Percentiles rank a stretch among this genome's conserved stretches.
phyloP scores from a whole-genome alignment of 2,888 invertebrate genomes.

The Noctua janthe region DNA sequence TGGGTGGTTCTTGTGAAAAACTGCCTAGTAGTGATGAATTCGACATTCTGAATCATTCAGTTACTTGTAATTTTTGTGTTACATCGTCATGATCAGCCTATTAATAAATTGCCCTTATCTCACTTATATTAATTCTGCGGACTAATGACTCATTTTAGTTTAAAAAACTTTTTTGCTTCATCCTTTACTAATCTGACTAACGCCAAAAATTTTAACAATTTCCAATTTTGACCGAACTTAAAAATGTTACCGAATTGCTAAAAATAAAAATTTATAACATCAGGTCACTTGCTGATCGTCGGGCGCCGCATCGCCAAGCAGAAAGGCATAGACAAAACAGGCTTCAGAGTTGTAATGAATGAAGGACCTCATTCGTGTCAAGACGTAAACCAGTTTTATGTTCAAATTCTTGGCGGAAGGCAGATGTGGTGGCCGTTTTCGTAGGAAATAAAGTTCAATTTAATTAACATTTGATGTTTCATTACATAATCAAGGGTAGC shows the following conservation, averaged over 20 bases:
- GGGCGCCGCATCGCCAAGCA: slow-evolving; percentile 94
- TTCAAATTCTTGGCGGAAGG: slow-evolving; percentile 97
- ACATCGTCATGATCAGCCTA: slow-evolving; percentile 1
- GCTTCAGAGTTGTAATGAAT: slow-evolving; percentile 96
- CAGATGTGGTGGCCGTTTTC: slow-evolving; percentile 95
- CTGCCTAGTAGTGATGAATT: background rate
- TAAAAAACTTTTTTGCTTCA: background rate
- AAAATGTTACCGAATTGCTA: background rate
- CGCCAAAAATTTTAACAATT: background rate
- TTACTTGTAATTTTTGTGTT: slow-evolving; percentile 1
- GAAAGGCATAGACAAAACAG: slow-evolving; percentile 91
- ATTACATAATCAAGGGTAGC: background rate
- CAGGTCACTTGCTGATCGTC: slow-evolving; percentile 94
- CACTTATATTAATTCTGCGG: background rate
- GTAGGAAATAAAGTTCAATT: slow-evolving; percentile 54
- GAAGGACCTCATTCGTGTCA: slow-evolving; percentile 95
- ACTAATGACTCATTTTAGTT: slow-evolving; percentile 1
- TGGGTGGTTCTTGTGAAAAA: background rate
- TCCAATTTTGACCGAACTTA: background rate
- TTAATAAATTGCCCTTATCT: background rate
- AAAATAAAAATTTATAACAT: background rate
- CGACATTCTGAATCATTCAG: slow-evolving; percentile 2
- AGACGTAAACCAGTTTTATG: slow-evolving; percentile 96
- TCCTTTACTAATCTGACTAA: slow-evolving; percentile 9
- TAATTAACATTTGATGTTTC: slow-evolving; percentile 4